Evolutionary conservation across 2,797 vertebrate genomes (phyloP), one percentile per base, ranked within the genome.

Genomic region (Ispidina lecontei): DNA sequence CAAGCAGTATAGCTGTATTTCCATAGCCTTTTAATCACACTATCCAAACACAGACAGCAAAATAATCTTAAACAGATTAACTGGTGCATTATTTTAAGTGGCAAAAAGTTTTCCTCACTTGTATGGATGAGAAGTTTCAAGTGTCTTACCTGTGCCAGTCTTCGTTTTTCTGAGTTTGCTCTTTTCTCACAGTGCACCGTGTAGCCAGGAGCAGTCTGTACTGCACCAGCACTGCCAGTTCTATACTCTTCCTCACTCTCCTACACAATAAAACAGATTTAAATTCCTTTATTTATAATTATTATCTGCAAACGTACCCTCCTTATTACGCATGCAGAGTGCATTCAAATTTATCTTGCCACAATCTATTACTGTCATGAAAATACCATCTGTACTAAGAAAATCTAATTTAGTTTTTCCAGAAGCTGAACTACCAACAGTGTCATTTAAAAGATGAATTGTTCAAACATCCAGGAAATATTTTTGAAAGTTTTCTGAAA

Each of bases 211-310:
- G 80, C 87, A 33, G 89, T 75, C 17, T 93, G 97, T 9, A 93
- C 94, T 14, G 98, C 98, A 78, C 98, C 98, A 10, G 97, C 95
- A 51, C 98, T 96, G 86, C 98, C 97, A 39, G 86, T 94, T 73
- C 98, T 98, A 77, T 91, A 97, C 23, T 98, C 98, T 26, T 99
- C 98, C 44, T 99, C 98, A 72, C 63, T 97, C 49, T 99, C 99
- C 99, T 99, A 93, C 12, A n/a, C 26, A 94, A 41, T 6, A 92
- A 91, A 91, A 70, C 69, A 93, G 44, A 80, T 12, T 88, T 74
- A 65, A 63, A 91, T 37, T 75, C 8, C 31, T 75, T 91, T 88
- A 91, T 67, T 89, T 75, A 75, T 63, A 86, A 77, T 46, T 49
- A 39, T 68, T 84, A 94, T 60, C 84, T 84, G 87, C 55, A 82